A percentile compares a stretch with the other conserved stretches of the same genome.
Evolutionary conservation across 1,140 invertebrate genomes (phyloP).

Genomic region (Holotrichia oblita): DNA sequence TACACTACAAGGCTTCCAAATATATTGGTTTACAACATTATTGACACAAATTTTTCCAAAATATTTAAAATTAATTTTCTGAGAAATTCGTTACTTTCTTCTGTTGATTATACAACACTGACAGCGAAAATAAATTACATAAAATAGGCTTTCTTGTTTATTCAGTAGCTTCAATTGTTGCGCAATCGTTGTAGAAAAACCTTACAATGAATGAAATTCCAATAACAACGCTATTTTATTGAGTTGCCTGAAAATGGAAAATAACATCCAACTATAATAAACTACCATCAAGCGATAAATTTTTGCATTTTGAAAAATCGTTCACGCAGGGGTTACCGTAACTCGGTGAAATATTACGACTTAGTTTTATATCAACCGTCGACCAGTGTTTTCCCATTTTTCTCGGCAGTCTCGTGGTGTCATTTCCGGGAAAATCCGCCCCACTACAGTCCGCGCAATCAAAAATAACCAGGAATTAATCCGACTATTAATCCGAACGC

Average conservation of each 20-base stretch:
- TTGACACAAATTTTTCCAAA: too few relatives aligned
- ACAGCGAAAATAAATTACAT: too few relatives aligned
- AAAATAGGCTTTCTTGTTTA: too few relatives aligned
- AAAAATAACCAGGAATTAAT: conserved; percentile 16
- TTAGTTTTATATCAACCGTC: background rate
- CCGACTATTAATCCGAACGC: conserved; percentile 11
- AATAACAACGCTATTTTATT: too few relatives aligned
- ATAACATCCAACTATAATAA: background rate
- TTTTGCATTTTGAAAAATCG: conserved; percentile 1
- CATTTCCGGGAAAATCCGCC: background rate
- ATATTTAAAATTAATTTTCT: too few relatives aligned
- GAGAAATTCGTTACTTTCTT: too few relatives aligned
- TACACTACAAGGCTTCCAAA: too few relatives aligned
- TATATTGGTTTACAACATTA: too few relatives aligned
- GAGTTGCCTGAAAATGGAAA: background rate
- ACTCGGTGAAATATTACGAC: conserved; percentile 1
- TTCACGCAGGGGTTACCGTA: background rate
- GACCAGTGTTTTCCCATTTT: background rate
- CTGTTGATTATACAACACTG: too few relatives aligned
- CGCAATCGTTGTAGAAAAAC: background rate
- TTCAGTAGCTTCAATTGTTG: too few relatives aligned
- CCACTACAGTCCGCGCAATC: background rate
- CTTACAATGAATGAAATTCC: background rate
- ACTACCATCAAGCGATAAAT: background rate
- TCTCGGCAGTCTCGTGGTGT: background rate